Evolutionary conservation across 2,888 invertebrate species (phyloP).

Genomic region (Lottia scabra): DNA sequence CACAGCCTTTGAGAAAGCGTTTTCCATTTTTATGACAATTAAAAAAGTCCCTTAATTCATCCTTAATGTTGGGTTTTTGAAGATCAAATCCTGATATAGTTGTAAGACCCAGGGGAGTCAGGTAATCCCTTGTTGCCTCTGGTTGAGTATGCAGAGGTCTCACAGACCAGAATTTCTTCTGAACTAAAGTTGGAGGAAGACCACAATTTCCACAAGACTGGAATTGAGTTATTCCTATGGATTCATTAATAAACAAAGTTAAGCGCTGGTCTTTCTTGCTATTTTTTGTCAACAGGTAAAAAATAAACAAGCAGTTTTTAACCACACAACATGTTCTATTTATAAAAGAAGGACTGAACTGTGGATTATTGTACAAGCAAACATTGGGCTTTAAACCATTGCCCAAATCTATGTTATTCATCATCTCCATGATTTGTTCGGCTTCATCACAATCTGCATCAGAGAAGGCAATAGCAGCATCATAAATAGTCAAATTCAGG

Average conservation of each 20-base stretch:
- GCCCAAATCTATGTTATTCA: constrained; percentile 5
- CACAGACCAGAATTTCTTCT: background rate
- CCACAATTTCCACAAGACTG: constrained; percentile 1
- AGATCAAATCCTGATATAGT: background rate
- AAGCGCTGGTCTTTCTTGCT: background rate
- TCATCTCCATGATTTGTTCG: constrained; percentile 13
- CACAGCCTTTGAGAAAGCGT: too few relatives aligned
- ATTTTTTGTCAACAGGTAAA: constrained; percentile 8
- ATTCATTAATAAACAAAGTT: background rate
- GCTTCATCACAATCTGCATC: constrained; percentile 5
- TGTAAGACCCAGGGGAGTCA: background rate
- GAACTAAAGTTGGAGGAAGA: background rate
- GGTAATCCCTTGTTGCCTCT: background rate
- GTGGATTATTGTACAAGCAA: background rate
- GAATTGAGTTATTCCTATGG: constrained; percentile 10
- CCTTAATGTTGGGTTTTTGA: background rate
- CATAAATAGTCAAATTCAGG: background rate
- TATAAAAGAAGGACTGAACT: background rate
- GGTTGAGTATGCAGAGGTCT: background rate
- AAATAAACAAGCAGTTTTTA: constrained; percentile 1
- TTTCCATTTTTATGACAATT: background rate
- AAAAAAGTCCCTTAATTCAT: background rate
- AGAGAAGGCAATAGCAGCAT: constrained; percentile 11
- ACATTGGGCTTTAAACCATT: background rate
- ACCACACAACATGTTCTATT: background rate